A percentile compares a stretch with the other conserved stretches of the same genome.
Evolutionary conservation across 2,113 vertebrate species (phyloP).

Genomic region (Phalacrocorax aristotelis): DNA sequence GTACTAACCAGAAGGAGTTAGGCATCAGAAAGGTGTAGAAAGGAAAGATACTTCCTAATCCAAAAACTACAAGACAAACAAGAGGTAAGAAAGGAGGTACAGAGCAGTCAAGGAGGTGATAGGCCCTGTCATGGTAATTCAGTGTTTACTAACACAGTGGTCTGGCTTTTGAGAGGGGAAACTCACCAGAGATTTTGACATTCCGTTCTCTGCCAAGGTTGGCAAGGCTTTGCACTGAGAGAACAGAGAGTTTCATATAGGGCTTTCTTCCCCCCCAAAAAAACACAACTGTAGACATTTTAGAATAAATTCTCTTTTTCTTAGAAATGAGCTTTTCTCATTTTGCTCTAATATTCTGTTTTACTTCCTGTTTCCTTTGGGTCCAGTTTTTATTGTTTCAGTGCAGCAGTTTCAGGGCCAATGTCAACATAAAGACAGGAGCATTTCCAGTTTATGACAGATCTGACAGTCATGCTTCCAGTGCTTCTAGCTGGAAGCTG

Average conservation of each 20-base stretch:
- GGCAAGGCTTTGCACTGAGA: not conserved
- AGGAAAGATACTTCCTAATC: not conserved
- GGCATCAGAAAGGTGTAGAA: not conserved
- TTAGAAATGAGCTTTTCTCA: constrained; percentile 38
- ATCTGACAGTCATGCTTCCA: constrained; percentile 3
- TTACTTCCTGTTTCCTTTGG: constrained; percentile 41
- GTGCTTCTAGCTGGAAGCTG: not conserved
- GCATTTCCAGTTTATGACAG: constrained; percentile 43
- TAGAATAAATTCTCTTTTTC: not conserved
- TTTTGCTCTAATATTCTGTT: not conserved
- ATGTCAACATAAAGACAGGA: constrained; percentile 35
- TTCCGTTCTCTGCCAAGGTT: not conserved
- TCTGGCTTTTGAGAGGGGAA: not conserved
- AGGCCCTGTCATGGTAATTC: not conserved
- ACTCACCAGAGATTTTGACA: not conserved
- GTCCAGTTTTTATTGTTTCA: constrained; percentile 23
- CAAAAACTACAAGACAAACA: not conserved
- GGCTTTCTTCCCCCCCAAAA: not conserved
- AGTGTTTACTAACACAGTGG: not conserved
- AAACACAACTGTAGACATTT: not conserved
- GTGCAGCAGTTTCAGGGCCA: not conserved
- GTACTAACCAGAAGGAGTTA: not conserved
- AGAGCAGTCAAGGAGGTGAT: fast-evolving
- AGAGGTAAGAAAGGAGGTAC: not conserved
- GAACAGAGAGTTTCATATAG: not conserved